phyloP scores from a whole-genome alignment of 2,797 vertebrate genomes.

The Hydrolagus colliei region DNA sequence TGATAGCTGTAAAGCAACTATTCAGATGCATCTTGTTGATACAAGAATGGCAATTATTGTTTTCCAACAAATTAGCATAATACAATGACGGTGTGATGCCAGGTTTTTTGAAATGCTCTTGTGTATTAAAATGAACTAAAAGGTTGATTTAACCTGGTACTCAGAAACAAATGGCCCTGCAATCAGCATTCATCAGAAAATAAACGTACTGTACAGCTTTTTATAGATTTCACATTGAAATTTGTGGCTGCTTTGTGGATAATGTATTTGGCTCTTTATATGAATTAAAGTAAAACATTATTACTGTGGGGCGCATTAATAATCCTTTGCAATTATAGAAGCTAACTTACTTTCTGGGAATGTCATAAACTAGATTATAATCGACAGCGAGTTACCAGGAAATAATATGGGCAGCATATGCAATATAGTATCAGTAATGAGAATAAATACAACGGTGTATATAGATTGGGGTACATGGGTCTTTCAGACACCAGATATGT shows the following conservation, averaged over 20 bases:
- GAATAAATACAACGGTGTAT: too few species aligned
- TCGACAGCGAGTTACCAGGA: too few species aligned
- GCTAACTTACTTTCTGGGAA: not conserved
- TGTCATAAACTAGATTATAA: too few species aligned
- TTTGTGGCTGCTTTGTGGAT: not conserved
- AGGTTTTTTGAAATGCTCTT: too few species aligned
- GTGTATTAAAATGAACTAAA: not conserved
- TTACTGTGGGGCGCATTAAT: not conserved
- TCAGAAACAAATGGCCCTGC: not conserved
- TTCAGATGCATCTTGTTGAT: slow-evolving; percentile 16
- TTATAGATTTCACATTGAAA: not conserved
- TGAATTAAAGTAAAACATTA: slow-evolving; percentile 9
- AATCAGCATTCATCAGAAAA: not conserved
- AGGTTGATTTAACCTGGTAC: slow-evolving; percentile 12
- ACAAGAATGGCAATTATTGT: slow-evolving; percentile 16
- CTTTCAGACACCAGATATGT: too few species aligned
- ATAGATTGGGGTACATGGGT: too few species aligned
- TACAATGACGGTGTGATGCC: not conserved
- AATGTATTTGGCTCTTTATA: not conserved
- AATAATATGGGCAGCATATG: too few species aligned
- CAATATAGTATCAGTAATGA: too few species aligned
- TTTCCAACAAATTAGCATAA: not conserved
- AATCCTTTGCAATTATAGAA: slow-evolving; percentile 5
- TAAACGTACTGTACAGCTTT: not conserved
- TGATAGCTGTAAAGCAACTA: not conserved